A percentile compares a stretch with the other conserved stretches of the same genome.
phyloP scores from a whole-genome alignment of 1,140 invertebrate genomes.

The Heliconius congener region DNA sequence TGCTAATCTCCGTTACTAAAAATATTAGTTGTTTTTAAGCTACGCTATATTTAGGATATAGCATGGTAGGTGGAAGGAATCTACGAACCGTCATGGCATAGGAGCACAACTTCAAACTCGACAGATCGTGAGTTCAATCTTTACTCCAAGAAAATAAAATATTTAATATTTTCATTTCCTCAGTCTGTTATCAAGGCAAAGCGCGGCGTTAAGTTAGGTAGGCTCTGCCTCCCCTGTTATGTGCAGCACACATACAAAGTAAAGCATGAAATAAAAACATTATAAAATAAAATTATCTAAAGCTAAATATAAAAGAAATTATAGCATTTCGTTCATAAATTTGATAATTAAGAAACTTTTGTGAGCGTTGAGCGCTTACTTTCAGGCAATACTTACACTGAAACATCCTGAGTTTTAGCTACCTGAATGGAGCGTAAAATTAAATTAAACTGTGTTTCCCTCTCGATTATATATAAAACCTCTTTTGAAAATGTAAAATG shows the following conservation, averaged over 20 bases:
- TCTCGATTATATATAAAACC: constrained; percentile 40
- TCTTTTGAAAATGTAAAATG: constrained; percentile 36
- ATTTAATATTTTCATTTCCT: too few species aligned
- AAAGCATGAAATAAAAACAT: background rate
- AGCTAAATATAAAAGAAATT: background rate
- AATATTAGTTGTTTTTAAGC: too few species aligned
- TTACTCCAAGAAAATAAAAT: background rate
- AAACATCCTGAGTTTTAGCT: constrained; percentile 17
- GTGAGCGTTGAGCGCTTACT: constrained; percentile 14
- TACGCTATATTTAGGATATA: too few species aligned
- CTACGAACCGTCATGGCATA: background rate
- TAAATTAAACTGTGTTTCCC: constrained; percentile 44
- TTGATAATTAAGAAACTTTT: constrained; percentile 24
- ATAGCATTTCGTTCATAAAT: constrained; percentile 15
- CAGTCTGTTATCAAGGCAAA: background rate
- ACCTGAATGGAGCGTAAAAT: constrained; percentile 37
- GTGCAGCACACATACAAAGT: too few species aligned
- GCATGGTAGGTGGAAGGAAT: too few species aligned
- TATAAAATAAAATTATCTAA: background rate
- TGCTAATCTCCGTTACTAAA: too few species aligned
- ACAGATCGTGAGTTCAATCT: background rate
- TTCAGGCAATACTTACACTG: constrained; percentile 24
- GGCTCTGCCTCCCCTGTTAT: too few species aligned
- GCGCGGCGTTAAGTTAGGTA: background rate
- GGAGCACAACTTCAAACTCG: too few species aligned